A percentile compares a stretch with the other conserved stretches of the same genome.
Conservation (phyloP, 2,888 invertebrate species). For the Tipula unca region DNA sequence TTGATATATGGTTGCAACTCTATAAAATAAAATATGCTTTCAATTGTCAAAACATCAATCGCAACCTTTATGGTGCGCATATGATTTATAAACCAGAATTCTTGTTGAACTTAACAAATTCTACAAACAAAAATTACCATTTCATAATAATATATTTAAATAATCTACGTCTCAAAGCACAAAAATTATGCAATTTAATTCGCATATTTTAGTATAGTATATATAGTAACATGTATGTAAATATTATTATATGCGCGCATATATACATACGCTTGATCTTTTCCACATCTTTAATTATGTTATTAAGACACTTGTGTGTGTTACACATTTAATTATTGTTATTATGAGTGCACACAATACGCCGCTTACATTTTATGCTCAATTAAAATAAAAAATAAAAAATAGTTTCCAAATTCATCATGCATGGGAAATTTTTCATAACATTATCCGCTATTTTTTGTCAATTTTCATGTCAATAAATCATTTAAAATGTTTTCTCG, state of each 20-base stretch:
- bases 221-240: background rate
- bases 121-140: background rate
- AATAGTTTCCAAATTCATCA: background rate
- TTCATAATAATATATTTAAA: background rate
- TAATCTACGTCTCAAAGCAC: background rate
- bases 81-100: background rate
- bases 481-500: background rate
- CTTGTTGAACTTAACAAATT: background rate
- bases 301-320: background rate
- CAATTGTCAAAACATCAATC: too few relatives aligned
- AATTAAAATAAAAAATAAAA: too few relatives aligned
- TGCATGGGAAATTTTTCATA: background rate
- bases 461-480: background rate
- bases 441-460: background rate
- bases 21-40: too few relatives aligned
- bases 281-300: background rate
- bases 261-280: background rate
- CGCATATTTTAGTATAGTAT: background rate
- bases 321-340: background rate
- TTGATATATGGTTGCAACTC: too few relatives aligned
- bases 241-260: background rate
- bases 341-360: too few relatives aligned
- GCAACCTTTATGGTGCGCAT: too few relatives aligned
- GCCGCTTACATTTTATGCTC: too few relatives aligned
- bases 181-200: background rate